Conservation (phyloP, 2,888 invertebrate genomes). For the Thyatira batis region DNA sequence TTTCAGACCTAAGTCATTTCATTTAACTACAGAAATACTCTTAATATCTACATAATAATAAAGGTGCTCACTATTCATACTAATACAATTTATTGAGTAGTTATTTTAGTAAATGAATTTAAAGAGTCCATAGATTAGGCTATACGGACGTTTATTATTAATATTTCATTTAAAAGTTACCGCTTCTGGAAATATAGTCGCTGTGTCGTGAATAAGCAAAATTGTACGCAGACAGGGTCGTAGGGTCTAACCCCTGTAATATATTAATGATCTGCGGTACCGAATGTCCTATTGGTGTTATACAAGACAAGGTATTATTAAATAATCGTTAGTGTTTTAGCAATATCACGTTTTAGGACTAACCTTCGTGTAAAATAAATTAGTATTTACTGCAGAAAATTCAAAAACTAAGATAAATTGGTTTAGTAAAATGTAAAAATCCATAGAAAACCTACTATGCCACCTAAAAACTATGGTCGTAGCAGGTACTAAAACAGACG, state of each 20-base stretch:
- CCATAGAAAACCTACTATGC: not conserved
- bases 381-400: no score
- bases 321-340: conserved; percentile 50
- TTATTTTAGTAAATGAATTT: no score
- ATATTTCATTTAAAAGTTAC: conserved; percentile 73
- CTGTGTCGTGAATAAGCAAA: conserved; percentile 71
- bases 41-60: no score
- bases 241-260: conserved; percentile 50
- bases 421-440: no score
- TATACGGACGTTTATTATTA: conserved; percentile 53
- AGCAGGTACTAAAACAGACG: not conserved
- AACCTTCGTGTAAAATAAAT: no score
- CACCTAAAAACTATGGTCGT: not conserved
- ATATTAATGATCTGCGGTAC: conserved; percentile 59
- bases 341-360: conserved; percentile 22
- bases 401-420: no score
- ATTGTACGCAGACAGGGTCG: conserved; percentile 48
- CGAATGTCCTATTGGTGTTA: conserved; percentile 18
- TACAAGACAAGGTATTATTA: conserved; percentile 43
- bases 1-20: no score
- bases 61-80: no score
- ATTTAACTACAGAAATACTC: no score
- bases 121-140: no score
- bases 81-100: no score
- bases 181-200: conserved; percentile 55